These are phyloP conservation scores for Xiphorhynchus erythropygius DNA, from an alignment of 2,797 vertebrate genomes.

Conservation along the genomic window DNA sequence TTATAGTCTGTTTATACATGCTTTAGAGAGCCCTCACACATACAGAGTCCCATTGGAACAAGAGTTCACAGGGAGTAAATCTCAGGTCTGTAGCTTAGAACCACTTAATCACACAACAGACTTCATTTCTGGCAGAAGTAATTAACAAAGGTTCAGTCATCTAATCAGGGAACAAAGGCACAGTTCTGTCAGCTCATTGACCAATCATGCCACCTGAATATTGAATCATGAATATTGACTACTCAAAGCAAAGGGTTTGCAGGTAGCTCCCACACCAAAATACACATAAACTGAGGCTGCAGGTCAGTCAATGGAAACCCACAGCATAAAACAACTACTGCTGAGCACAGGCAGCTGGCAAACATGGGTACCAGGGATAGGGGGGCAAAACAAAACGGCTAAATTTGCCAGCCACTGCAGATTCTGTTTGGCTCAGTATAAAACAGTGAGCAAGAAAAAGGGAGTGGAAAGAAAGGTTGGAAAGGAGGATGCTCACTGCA, in stretches of 20 bases:
- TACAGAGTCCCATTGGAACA: constrained; percentile 1
- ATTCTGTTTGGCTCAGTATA: background rate
- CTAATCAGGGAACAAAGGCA: constrained; percentile 64
- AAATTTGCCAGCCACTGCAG: background rate
- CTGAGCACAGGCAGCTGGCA: background rate
- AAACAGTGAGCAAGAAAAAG: background rate
- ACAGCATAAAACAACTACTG: background rate
- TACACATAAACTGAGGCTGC: background rate
- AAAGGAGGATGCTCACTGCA: background rate
- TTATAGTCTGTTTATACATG: background rate
- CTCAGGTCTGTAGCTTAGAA: constrained; percentile 60
- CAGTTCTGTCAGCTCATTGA: constrained; percentile 56
- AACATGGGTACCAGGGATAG: rapidly evolving
- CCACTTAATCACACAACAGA: constrained; percentile 69
- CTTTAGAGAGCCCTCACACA: background rate
- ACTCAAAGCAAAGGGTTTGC: background rate
- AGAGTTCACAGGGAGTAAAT: constrained; percentile 71
- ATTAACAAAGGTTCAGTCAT: constrained; percentile 71
- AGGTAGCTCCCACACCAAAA: background rate
- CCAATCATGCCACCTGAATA: constrained; percentile 44
- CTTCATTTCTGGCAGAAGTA: constrained; percentile 73
- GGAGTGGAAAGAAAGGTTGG: background rate
- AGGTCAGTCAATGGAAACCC: background rate
- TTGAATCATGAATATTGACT: constrained; percentile 51
- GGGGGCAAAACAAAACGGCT: background rate